Base-by-base conservation (phyloP, 2,888 invertebrate genomes). In the Chrysotoxum bicinctum region DNA sequence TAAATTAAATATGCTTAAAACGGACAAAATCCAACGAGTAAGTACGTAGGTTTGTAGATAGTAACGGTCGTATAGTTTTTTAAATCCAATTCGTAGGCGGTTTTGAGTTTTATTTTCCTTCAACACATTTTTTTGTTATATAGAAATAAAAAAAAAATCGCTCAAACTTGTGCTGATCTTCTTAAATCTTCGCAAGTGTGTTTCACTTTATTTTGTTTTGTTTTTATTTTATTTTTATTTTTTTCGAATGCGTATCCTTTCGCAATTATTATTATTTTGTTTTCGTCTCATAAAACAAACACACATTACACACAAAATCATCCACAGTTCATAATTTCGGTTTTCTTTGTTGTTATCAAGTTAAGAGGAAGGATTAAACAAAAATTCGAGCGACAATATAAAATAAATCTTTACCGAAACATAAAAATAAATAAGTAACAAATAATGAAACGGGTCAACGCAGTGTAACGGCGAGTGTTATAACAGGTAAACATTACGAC, bases 401-500 rank as follows among this genome's bases (percentile, higher is more conserved):
- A 26, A 37, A 32, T 23, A 37, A 21, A 37, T 19, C 6, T 54
- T 37, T 43, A 60, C 26, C 26, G 48, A 50, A 45, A 26, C 12
- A 45, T 30, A 58, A 23, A 32, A 48, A 26, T 6, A 68, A n/a
- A 45, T 43, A 12, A 10, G 35, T n/a, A 8, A 50, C 10, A 32
- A 19, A 43, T 26, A 35, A 14, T 23, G n/a, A 43, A 48, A 48
- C 32, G 45, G 40, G 12, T 48, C 19, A 3, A 16, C 10, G 26
- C 45, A 26, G 19, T 14, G 14, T 12, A 19, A 19, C 45, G 64
- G 7, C 21, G 35, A 35, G 14, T 21, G 12, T 19, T 35, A 32
- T 35, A 43, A 56, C 26, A 16, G n/a, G 32, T n/a, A 58, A 48
- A 45, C 45, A 74, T 66, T 48, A 77, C 85, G 81, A 74, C 83